Percentiles rank a stretch among this genome's conserved stretches.
Conservation (phyloP, 2,888 invertebrate genomes). For the Tinea semifulvella region DNA sequence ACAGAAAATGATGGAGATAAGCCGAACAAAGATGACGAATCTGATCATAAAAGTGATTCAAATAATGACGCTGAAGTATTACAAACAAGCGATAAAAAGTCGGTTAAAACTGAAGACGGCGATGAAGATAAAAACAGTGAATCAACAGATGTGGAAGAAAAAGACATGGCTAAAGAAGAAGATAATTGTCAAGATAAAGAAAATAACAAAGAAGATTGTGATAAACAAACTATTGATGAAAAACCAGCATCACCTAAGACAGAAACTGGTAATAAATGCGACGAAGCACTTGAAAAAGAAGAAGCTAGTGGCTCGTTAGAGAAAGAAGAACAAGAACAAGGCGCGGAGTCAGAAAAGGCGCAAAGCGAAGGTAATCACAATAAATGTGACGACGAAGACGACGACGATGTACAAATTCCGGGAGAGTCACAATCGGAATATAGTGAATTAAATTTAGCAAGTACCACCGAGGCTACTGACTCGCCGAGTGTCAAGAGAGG, state of each 20-base stretch:
- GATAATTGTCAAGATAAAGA: constrained; percentile 23
- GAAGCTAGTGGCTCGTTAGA: constrained; percentile 14
- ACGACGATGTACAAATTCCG: constrained; percentile 64
- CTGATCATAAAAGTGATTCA: constrained; percentile 21
- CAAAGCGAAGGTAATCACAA: constrained; percentile 50
- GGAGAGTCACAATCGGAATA: constrained; percentile 52
- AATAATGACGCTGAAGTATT: constrained; percentile 15
- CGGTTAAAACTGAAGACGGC: constrained; percentile 27
- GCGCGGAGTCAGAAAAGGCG: constrained; percentile 20
- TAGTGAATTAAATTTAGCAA: constrained; percentile 44
- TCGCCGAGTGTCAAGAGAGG: constrained; percentile 54
- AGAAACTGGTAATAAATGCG: constrained; percentile 21
- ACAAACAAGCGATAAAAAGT: constrained; percentile 15
- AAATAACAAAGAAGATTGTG: constrained; percentile 18
- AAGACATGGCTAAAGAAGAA: constrained; percentile 15
- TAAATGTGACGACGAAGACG: constrained; percentile 54
- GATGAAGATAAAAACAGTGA: constrained; percentile 18
- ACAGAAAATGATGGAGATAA: constrained; percentile 16
- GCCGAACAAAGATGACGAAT: constrained; percentile 15
- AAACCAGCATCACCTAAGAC: constrained; percentile 16
- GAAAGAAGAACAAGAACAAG: constrained; percentile 13
- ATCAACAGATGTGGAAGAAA: constrained; percentile 7
- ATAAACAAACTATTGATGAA: constrained; percentile 19
- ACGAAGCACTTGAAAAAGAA: constrained; percentile 22
- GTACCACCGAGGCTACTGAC: constrained; percentile 43